Conservation (phyloP, 2,888 invertebrate genomes). For the Drosophila phalerata region DNA sequence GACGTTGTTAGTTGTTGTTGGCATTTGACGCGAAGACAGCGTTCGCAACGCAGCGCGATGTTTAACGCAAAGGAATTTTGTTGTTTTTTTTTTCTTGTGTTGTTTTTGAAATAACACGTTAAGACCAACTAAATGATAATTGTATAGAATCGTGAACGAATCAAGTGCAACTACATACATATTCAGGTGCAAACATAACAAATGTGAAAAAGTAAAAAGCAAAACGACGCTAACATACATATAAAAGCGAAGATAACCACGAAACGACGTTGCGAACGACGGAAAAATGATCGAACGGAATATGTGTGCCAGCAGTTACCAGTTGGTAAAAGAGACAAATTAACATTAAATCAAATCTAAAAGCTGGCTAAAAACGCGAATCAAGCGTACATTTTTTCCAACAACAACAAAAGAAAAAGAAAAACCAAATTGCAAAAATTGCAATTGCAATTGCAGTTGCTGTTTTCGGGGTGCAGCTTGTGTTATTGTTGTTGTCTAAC, state of each 20-base stretch:
- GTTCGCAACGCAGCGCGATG: slow-evolving; percentile 53
- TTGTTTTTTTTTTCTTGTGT: slow-evolving; percentile 49
- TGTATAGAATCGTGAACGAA: slow-evolving; percentile 39
- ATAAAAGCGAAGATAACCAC: slow-evolving; percentile 55
- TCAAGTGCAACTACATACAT: slow-evolving; percentile 43
- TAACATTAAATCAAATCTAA: slow-evolving; percentile 45
- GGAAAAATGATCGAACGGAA: slow-evolving; percentile 57
- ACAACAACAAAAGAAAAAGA: slow-evolving; percentile 15
- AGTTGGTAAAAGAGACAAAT: slow-evolving; percentile 48
- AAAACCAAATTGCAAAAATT: neutral
- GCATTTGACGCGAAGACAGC: slow-evolving; percentile 57
- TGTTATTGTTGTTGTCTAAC: slow-evolving; percentile 62
- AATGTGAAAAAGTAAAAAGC: slow-evolving; percentile 27
- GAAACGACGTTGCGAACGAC: slow-evolving; percentile 56
- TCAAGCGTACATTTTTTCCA: slow-evolving; percentile 35
- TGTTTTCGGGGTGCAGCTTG: slow-evolving; percentile 48
- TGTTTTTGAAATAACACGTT: slow-evolving; percentile 62
- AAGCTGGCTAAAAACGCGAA: slow-evolving; percentile 35
- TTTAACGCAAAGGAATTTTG: slow-evolving; percentile 45
- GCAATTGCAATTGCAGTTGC: slow-evolving; percentile 34
- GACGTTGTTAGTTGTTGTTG: slow-evolving; percentile 48
- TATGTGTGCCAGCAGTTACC: slow-evolving; percentile 51
- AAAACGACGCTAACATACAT: slow-evolving; percentile 51
- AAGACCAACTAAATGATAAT: slow-evolving; percentile 42
- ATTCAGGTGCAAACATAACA: slow-evolving; percentile 33